These are phyloP conservation scores for Mystacornis crossleyi DNA, from an alignment of 2,113 vertebrate genomes.

Conservation along the genomic window DNA sequence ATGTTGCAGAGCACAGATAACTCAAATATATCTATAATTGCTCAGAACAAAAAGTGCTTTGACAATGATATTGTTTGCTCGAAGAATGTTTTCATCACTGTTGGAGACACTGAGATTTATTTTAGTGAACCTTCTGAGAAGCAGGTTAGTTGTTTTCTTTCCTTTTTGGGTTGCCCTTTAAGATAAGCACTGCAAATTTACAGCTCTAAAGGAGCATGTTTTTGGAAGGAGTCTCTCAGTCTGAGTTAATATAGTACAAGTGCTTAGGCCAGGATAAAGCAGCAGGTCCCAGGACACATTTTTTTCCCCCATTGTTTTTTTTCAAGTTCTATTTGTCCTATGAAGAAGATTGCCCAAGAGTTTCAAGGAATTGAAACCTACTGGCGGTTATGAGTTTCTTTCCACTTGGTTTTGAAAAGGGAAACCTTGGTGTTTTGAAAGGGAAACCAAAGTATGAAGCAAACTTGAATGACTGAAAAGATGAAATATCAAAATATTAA, in stretches of 20 bases:
- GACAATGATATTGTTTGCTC: conserved; percentile 97
- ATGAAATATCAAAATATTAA: neutral
- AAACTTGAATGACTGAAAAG: neutral
- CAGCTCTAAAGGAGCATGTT: neutral
- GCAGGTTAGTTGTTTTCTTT: conserved; percentile 80
- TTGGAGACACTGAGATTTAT: conserved; percentile 91
- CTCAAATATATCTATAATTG: conserved; percentile 88
- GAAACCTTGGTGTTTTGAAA: neutral
- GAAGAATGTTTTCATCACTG: conserved; percentile 91
- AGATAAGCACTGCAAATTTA: conserved; percentile 8
- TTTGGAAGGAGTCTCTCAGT: neutral
- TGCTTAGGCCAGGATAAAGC: neutral
- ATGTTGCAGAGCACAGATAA: conserved; percentile 85
- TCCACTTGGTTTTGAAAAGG: neutral
- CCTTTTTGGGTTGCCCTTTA: neutral
- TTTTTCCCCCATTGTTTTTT: neutral
- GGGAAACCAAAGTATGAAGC: neutral
- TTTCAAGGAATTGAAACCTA: neutral
- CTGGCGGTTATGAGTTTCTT: neutral
- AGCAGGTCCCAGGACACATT: neutral
- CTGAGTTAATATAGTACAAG: neutral
- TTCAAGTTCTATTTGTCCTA: neutral
- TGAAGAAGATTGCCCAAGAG: neutral
- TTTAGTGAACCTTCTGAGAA: conserved; percentile 89
- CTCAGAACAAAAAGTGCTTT: conserved; percentile 97